Base-by-base conservation (phyloP, 1,140 invertebrate species). In the Listronotus bonariensis region DNA sequence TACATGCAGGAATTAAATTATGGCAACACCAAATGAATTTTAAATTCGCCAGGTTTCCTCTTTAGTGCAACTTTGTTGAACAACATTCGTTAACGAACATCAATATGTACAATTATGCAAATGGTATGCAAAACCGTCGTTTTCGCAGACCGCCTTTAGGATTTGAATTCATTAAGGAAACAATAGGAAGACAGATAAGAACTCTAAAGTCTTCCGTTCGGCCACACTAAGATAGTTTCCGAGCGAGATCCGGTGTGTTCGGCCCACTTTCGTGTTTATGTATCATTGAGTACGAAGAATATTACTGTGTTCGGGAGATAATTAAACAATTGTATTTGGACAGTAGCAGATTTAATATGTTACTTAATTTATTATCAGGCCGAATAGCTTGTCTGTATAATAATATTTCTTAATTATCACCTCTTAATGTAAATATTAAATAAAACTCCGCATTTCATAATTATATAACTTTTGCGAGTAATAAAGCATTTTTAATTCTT, bases 51-150 rank as follows among this genome's bases (percentile, higher is more conserved):
- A 41, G 54, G 43, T 41, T 57, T 57, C 54, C 54, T 57, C 41
- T 57, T 57, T 45, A 45, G 54, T 63, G 60, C 53, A 70, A 68
- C 68, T 60, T 61, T 62, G 64, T 53, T 56, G 59, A 75, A 71
- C 70, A 74, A 74, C 74, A 77, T 76, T 77, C 74, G 73, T 73
- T 77, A 77, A 77, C 72, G 76, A 77, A 76, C 76, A 77, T 76
- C 76, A 77, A 76, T 77, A 76, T 76, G 75, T 74, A 75, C 74
- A 77, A 77, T 77, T 77, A 77, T 77, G 76, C 72, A 77, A 77
- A 77, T 77, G 63, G 64, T 72, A 76, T 75, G 74, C 76, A 76
- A 77, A 73, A 73, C 68, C 63, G 72, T 68, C 64, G 72, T 72
- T 76, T 74, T 74, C 72, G 68, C 68, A 67, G 70, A 69, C 76